phyloP scores from a whole-genome alignment of 2,113 vertebrate genomes.

The Egretta garzetta region DNA sequence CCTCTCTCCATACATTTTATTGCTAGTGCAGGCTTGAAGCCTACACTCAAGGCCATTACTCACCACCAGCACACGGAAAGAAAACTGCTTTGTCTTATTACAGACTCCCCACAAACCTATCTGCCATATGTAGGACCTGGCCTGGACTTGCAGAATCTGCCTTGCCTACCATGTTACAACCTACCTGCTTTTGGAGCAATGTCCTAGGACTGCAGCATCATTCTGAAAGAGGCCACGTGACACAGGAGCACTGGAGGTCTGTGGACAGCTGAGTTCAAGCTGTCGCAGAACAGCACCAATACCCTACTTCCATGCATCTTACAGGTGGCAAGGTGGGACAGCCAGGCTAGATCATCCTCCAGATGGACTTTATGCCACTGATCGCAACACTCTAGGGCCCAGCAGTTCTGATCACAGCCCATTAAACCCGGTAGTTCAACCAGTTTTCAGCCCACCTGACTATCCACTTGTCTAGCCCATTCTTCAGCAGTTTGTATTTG shows the following conservation, averaged over 20 bases:
- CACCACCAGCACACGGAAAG: background rate
- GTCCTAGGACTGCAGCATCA: background rate
- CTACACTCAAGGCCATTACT: background rate
- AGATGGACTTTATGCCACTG: background rate
- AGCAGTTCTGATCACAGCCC: background rate
- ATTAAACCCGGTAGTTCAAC: background rate
- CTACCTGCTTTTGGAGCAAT: background rate
- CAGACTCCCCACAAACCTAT: background rate
- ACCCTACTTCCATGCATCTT: too few species aligned
- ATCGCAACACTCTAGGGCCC: too few species aligned
- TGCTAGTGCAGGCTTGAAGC: background rate
- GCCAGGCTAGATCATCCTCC: background rate
- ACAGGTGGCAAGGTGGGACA: background rate
- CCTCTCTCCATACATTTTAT: background rate
- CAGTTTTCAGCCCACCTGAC: background rate
- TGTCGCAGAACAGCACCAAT: background rate
- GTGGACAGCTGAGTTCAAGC: background rate
- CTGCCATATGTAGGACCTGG: background rate
- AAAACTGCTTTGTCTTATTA: background rate
- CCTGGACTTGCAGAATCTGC: background rate
- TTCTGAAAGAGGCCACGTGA: background rate
- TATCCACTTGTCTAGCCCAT: accelerated
- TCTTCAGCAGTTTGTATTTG: background rate
- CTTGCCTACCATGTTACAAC: background rate
- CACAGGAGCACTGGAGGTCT: background rate